Evolutionary conservation across 2,113 vertebrate genomes (phyloP), one percentile per base, ranked within the genome.

Genomic region (Potamarius usumacintae): DNA sequence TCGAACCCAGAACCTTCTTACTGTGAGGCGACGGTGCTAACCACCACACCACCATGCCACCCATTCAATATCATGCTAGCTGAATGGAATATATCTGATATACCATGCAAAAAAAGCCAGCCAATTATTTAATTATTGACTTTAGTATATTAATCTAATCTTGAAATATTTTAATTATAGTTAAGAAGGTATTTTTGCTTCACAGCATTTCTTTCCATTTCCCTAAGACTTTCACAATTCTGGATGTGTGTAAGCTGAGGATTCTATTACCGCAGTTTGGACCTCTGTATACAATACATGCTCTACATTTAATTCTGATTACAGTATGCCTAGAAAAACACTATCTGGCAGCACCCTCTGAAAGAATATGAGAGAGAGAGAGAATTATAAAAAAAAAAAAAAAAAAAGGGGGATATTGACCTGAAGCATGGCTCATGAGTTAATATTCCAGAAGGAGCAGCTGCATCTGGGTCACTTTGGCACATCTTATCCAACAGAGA

Each of bases 381-480:
- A 50, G 25, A 55, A n/a, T n/a, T n/a, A n/a, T n/a, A 14, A 69
- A 53, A 87, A 50, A 30, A 53, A 30, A 30, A 30, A 30, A 30
- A 30, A 30, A 30, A 30, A 30, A 30, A 30, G 1, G 30, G 30
- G 30, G 30, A 30, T 30, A 30, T 30, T 30, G 30, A 30, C 30
- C 30, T 30, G 22, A 25, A 62, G 48, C 72, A 55, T 55, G 15
- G 27, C 50, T 58, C n/a, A n/a, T 12, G 18, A 58, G 42, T 62
- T 25, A 62, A 34, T 55, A 63, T 50, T 80, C 22, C 55, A 11
- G 34, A 60, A 79, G 74, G 58, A 30, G 7, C 69, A 22, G 58
- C 52, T 50, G 2, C 18, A 27, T 86, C 62, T 17, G 65, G 87
- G 58, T 82, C 83, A 67, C 50, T 85, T 89, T 89, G 88, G 88